Conservation (phyloP, 2,888 invertebrate species). For the Monopis laevigella region DNA sequence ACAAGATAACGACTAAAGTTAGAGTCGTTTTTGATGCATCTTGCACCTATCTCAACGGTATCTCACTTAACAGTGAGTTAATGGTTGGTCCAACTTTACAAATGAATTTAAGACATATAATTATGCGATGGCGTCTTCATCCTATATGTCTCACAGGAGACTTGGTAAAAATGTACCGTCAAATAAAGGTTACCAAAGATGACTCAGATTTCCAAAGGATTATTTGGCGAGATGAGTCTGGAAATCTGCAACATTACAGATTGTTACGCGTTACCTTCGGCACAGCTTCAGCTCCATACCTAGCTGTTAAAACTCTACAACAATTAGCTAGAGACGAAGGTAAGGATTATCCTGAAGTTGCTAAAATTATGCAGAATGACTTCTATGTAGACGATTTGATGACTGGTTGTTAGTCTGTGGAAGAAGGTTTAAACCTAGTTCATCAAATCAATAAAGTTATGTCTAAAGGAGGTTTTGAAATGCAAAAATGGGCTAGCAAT, state of each 20-base stretch:
- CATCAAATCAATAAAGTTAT: conserved; percentile 21
- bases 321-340: conserved; percentile 23
- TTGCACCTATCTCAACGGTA: conserved; percentile 17
- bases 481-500: conserved; percentile 26
- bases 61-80: conserved; percentile 23
- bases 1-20: conserved; percentile 22
- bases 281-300: conserved; percentile 24
- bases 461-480: conserved; percentile 24
- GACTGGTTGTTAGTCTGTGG: conserved; percentile 20
- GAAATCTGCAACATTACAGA: conserved; percentile 20
- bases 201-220: conserved; percentile 23
- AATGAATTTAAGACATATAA: conserved; percentile 22
- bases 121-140: conserved; percentile 23
- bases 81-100: conserved; percentile 24
- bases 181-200: conserved; percentile 20
- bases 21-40: conserved; percentile 25
- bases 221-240: conserved; percentile 17
- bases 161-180: conserved; percentile 28
- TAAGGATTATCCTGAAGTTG: conserved; percentile 18
- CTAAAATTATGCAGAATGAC: conserved; percentile 18
- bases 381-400: conserved; percentile 24
- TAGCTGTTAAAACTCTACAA: conserved; percentile 23
- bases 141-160: conserved; percentile 23
- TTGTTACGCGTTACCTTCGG: conserved; percentile 24
- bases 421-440: conserved; percentile 19